Conservation (phyloP, 1,140 invertebrate species). For the Drosophila littoralis region DNA sequence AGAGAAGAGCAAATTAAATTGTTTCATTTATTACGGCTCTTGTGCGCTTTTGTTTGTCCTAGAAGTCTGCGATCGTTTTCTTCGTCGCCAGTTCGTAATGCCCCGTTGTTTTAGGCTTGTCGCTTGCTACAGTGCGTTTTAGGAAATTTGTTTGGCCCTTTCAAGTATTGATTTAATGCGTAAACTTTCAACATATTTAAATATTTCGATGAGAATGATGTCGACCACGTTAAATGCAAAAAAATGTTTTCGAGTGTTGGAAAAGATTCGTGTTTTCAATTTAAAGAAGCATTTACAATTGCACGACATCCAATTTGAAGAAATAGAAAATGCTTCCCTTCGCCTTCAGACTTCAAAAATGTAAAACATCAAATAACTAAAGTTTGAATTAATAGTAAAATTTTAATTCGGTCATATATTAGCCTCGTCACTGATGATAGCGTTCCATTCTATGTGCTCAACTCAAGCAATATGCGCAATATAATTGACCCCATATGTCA, state of each 20-base stretch:
- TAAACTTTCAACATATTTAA: constrained; percentile 12
- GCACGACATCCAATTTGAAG: constrained; percentile 27
- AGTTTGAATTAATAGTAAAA: constrained; percentile 30
- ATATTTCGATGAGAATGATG: neutral
- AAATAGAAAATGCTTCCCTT: constrained; percentile 15
- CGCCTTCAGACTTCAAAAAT: constrained; percentile 2
- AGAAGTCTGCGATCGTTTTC: neutral
- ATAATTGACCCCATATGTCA: too few species aligned
- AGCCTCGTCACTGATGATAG: constrained; percentile 20
- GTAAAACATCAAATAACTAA: constrained; percentile 21
- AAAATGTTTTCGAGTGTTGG: constrained; percentile 10
- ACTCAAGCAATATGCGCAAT: too few species aligned
- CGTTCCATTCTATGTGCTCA: too few species aligned
- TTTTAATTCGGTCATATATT: constrained; percentile 24
- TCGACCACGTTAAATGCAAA: constrained; percentile 9
- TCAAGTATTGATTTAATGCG: neutral
- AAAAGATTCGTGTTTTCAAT: constrained; percentile 19
- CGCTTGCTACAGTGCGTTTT: too few species aligned
- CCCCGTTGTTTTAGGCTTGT: neutral
- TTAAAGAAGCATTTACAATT: constrained; percentile 24
- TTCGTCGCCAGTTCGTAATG: constrained; percentile 1
- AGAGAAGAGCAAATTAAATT: too few species aligned
- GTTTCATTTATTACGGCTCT: too few species aligned
- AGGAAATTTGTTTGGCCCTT: neutral
- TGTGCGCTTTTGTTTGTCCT: too few species aligned